Percentiles rank a stretch among this genome's conserved stretches.
Conservation (phyloP, 2,888 invertebrate species). For the Thelaira solivaga region DNA sequence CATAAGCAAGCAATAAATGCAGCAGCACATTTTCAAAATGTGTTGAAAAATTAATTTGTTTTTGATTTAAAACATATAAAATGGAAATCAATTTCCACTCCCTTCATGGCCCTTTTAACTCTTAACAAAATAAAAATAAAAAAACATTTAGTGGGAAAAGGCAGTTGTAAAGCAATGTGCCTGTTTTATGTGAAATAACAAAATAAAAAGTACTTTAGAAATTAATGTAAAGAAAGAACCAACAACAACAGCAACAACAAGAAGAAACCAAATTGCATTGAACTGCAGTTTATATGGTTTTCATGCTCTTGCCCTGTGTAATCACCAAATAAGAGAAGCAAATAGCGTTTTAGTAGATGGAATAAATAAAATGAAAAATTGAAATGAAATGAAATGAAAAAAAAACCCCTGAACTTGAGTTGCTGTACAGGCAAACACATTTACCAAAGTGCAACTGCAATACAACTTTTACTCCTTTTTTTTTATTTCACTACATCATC, state of each 20-base stretch:
- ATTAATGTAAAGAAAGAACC: not conserved
- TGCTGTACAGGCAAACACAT: not conserved
- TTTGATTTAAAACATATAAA: conserved; percentile 5
- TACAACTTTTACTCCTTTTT: conserved; percentile 17
- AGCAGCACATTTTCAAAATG: conserved; percentile 12
- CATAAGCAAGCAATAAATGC: conserved; percentile 6
- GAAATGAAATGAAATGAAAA: not conserved
- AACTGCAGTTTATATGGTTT: conserved; percentile 12
- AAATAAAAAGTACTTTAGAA: conserved; percentile 9
- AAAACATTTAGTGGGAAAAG: not conserved
- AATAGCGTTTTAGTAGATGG: not conserved
- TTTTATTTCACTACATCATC: conserved; percentile 8
- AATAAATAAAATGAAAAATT: conserved; percentile 13
- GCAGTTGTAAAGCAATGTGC: not conserved
- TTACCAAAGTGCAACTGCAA: conserved; percentile 26
- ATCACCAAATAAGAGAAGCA: not conserved
- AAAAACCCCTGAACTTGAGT: conserved; percentile 47
- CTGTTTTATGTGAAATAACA: conserved; percentile 4
- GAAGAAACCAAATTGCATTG: conserved; percentile 18
- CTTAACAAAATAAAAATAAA: not conserved
- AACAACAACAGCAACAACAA: not conserved
- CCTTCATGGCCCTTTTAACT: too few species aligned
- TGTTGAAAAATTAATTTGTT: conserved; percentile 40
- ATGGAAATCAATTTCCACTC: not conserved
- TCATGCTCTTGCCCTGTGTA: conserved; percentile 11